Base-by-base conservation (phyloP, 2,797 vertebrate genomes). In the Lepilemur septentrionalis region DNA sequence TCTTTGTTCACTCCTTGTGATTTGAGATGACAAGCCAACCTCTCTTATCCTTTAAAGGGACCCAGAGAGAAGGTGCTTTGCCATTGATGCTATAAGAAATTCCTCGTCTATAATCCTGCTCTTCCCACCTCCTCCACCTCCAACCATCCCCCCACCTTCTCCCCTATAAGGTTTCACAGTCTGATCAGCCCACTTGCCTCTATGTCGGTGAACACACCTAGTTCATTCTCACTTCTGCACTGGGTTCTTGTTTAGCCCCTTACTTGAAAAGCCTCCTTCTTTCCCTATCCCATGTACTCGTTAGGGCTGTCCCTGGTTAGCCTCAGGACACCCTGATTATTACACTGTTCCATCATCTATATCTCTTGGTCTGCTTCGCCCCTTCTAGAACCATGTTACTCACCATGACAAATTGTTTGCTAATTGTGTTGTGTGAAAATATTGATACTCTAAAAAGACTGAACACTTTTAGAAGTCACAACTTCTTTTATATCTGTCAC, bases 201-300 rank as follows among this genome's bases (percentile, higher is more conserved):
- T 41, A n/a, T 6, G 63, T 57, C 63, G 12, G 4, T 67, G 48
- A 50, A 67, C 18, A 65, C 14, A n/a, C 18, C 25, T 59, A 80
- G 57, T 32, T 67, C 57, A 55, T 32, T 50, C 13, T 48, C 55
- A 32, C 32, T 61, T 18, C 72, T 55, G 0, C 4, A 3, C 57
- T 14, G 32, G 41, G 20, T 61, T 88, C 59, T 18, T 9, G 0
- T 20, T 48, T 61, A 41, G 11, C 9, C 4, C 50, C 84, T 63
- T 43, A 20, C 1, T 12, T 90, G 35, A 52, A 89, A 59, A 78
- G n/a, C 14, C 2, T 84, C 22, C 59, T 35, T 65, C 35, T 72
- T 38, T 67, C 20, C 18, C 43, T 1, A 1, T 1, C 12, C 25
- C 9, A 11, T 1, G 6, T 0, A 46, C 18, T 48, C 63, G 5